Evolutionary conservation across 1,140 invertebrate species (phyloP), one percentile per base, ranked within the genome.

Genomic region (Drosophila rhopaloa): DNA sequence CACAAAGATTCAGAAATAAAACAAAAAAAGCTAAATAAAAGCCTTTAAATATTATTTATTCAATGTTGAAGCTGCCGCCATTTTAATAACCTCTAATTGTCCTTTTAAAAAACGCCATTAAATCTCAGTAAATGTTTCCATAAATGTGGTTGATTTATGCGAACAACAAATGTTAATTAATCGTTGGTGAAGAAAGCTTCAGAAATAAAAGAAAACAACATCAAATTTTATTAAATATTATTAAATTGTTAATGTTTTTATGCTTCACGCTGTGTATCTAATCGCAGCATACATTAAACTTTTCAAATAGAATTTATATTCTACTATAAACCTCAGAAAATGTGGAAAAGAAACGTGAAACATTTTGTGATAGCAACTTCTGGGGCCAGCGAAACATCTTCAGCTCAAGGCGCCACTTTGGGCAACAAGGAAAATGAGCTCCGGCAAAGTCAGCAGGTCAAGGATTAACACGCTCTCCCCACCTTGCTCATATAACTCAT

Each of bases 401-500:
- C 14, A 27, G 27, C 51, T 48, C 5, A 38, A 57, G 67, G 65
- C 35, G 51, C 24, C 51, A 70, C 67, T 70, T 70, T 71, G 67
- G 51, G 11, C 35, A 54, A 19, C 43, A 9, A 54, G 35, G 19
- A 63, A 74, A 74, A 71, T 43, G 37, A 57, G 58, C 50, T 53
- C 37, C 58, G 27, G 37, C 46, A 55, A 51, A 83, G 50, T 71
- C 65, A 67, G 82, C 48, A 82, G 66, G 76, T 86, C 79, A 82
- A 72, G 66, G 79, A 79, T 76, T 58, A 73, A 78, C 66, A 63
- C 35, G 61, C 70, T 62, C 40, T 58, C 51, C 13, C 51, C 65
- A 76, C 70, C 79, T 82, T 79, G 54, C 61, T 76, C 66, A 58
- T 72, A 68, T 82, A 82, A 86, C 75, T 86, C 83, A 86, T 88